phyloP scores from a whole-genome alignment of 53 echinoderm and acorn worm genomes.

The Luidia sarsii region DNA sequence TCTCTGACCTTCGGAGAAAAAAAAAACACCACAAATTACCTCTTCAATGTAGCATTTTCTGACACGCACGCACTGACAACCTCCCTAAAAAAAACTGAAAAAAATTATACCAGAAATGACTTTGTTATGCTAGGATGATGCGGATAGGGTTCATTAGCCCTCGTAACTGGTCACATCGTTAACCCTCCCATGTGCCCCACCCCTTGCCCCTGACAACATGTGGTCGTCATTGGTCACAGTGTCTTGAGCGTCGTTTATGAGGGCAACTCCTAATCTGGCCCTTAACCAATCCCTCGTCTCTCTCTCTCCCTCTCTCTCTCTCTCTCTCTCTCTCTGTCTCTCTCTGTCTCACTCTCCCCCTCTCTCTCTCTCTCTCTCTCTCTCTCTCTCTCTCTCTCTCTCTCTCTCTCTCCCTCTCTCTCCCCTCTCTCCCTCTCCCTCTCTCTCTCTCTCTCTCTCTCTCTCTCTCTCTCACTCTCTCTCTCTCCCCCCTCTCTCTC shows the following conservation, averaged over 20 bases:
- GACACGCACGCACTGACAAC: too few relatives aligned
- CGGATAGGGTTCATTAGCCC: too few relatives aligned
- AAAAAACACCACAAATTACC: too few relatives aligned
- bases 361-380: background rate
- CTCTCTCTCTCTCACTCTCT: constrained; percentile 1
- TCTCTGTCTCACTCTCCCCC: background rate
- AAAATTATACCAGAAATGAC: too few relatives aligned
- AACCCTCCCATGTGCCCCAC: too few relatives aligned
- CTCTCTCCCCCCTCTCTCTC: too few relatives aligned
- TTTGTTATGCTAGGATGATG: too few relatives aligned
- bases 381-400: background rate
- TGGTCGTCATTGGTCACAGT: constrained; percentile 10
- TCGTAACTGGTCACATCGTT: too few relatives aligned
- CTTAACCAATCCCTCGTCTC: background rate
- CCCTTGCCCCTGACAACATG: background rate
- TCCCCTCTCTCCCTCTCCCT: constrained; percentile 11
- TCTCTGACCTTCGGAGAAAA: too few relatives aligned
- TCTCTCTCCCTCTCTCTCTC: constrained; percentile 9
- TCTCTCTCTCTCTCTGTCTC: background rate
- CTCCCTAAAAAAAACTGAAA: background rate
- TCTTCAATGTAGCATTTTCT: too few relatives aligned
- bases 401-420: constrained; percentile 7
- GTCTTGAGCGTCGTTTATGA: constrained; percentile 30
- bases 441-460: constrained; percentile 8
- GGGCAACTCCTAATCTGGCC: constrained; percentile 6